Evolutionary conservation across 2,888 invertebrate species (phyloP), one percentile per base, ranked within the genome.

Genomic region (Pollenia angustigena): DNA sequence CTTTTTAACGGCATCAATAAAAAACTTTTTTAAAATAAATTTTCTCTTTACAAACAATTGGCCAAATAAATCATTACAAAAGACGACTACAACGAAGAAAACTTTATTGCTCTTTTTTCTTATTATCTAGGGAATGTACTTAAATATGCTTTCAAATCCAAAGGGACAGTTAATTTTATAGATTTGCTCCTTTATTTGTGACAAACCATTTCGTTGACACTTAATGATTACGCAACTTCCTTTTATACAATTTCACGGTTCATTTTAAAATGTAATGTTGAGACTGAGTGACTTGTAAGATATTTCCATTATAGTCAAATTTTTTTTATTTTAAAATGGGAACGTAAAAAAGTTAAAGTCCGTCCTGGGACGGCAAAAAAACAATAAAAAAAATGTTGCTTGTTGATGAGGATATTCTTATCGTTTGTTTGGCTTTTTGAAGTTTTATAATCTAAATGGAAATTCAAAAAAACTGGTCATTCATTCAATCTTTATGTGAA

Each of bases 381-480:
- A 72, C 18, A 46, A 66, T 14, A 14, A 48, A 12, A 14, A 66
- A 48, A 48, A 12, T 12, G 11, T 12, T 50, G 14, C n/a, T 11
- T 14, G 32, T 9, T 16, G 42, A 62, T 44, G 44, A 56, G 23
- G 56, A 3, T 54, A 11, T 12, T 69, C 50, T 75, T 76, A 32
- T 66, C 42, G 56, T 64, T 46, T 48, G n/a, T 69, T 23, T 58
- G n/a, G 82, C 62, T 18, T 56, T 62, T 74, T 10, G 42, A 44
- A 50, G 56, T 50, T 69, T 68, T 74, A 64, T 48, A 75, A 80
- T 60, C 80, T 71, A 75, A 69, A 80, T 80, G 62, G 68, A 32
- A 32, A 64, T 62, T 80, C 46, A 60, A 10, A 79, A 72, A 79
- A 60, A 78, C 32, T 14, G n/a, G 40, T 11, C 54, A 50, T 62